Evolutionary conservation across 2,888 invertebrate genomes (phyloP).

Genomic region (Cosmopolites sordidus): DNA sequence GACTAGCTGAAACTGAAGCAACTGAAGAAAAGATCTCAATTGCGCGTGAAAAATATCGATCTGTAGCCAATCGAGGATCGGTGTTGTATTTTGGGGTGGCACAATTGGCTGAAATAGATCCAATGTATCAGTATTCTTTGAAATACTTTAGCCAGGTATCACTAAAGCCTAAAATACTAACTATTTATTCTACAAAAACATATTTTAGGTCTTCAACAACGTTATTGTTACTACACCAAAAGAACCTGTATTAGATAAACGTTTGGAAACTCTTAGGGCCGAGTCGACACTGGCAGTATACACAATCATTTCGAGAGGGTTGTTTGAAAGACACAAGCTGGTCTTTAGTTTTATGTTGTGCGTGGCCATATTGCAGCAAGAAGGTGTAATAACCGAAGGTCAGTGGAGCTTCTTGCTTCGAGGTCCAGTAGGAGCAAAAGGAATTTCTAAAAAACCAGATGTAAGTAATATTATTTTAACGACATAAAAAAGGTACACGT

Average conservation of each 20-base stretch:
- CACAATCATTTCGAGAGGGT: slow-evolving; percentile 81
- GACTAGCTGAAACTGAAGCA: slow-evolving; percentile 79
- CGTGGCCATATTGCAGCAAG: slow-evolving; percentile 67
- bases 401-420: slow-evolving; percentile 79
- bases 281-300: slow-evolving; percentile 81
- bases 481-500: too few species aligned
- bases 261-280: slow-evolving; percentile 65
- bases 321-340: slow-evolving; percentile 87
- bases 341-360: slow-evolving; percentile 83
- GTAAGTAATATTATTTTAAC: slow-evolving; percentile 10
- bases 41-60: slow-evolving; percentile 80
- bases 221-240: slow-evolving; percentile 76
- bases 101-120: slow-evolving; percentile 83
- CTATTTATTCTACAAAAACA: too few species aligned
- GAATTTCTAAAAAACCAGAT: slow-evolving; percentile 20
- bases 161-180: not conserved
- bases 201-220: slow-evolving; percentile 66
- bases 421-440: slow-evolving; percentile 55
- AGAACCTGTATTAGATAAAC: slow-evolving; percentile 50
- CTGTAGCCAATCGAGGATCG: slow-evolving; percentile 82
- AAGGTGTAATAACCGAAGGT: slow-evolving; percentile 53
- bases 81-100: slow-evolving; percentile 89
- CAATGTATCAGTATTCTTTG: slow-evolving; percentile 94
- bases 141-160: slow-evolving; percentile 78
- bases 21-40: slow-evolving; percentile 82